Base-by-base conservation (phyloP, 2,888 invertebrate species). In the Ophion obscuratus region DNA sequence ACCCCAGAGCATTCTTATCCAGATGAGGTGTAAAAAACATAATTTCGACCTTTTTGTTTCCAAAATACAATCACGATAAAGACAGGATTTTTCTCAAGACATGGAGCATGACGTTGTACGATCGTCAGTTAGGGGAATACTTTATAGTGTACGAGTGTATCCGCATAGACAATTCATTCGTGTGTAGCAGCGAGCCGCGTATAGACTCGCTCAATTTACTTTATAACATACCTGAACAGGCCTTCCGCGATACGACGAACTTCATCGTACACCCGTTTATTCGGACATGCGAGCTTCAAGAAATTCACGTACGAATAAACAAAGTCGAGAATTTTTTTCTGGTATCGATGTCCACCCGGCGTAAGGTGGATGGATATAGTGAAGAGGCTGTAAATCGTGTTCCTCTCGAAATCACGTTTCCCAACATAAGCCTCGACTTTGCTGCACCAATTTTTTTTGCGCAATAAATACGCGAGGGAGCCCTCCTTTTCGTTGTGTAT, bases 401-500 rank as follows among this genome's bases (percentile, higher is more conserved):
- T 98, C 90, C 96, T 95, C 92, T 97, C 97, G 87, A 96, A 96
- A 0, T 97, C 98, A 84, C 96, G 96, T 89, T 97, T 97, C 0
- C 96, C 96, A 90, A 96, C 96, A 2, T 97, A 97, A 2, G 96
- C 96, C 87, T 95, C 95, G 66, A 97, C 95, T 9, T 96, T 96
- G 5, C 97, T 93, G 0, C 97, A 97, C 97, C 97, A 98, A 27
- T 97, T 96, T 92, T 96, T 97, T 90, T 96, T 96, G 79, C 96
- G 95, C 31, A 98, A 94, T 91, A 96, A 97, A 0, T 97, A 96
- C 1, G 97, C 95, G 24, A 98, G 94, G 88, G 97, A 97, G 81
- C 97, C 98, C 90, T 96, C 96, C 1, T 98, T 98, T 93, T 98
- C 98, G 93, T 98, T 97, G 0, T 97, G 97, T 5, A 98, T 94